These are phyloP conservation scores for Amyelois transitella DNA, from an alignment of 1,140 invertebrate species.

Conservation along the genomic window DNA sequence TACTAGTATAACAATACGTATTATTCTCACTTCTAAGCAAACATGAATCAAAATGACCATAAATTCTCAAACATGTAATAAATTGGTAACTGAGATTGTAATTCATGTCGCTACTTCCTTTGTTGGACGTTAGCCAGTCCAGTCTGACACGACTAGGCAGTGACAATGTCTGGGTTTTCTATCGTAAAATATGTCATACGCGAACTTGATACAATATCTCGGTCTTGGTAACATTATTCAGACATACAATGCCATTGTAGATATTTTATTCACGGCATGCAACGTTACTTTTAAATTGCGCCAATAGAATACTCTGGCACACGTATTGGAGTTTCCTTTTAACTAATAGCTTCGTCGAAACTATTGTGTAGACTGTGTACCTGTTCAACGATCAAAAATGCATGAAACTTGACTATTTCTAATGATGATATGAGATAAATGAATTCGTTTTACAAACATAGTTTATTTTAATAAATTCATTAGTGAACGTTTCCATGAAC, in stretches of 20 bases:
- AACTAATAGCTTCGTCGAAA: no score
- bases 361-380: no score
- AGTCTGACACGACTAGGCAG: neutral
- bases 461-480: no score
- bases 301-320: neutral
- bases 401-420: no score
- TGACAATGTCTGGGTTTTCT: neutral
- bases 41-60: no score
- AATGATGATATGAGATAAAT: no score
- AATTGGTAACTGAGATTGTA: neutral
- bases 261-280: neutral
- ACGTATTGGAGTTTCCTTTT: no score
- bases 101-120: constrained; percentile 9
- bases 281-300: neutral
- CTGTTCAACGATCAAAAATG: no score
- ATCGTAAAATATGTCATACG: constrained; percentile 1
- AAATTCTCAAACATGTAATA: neutral
- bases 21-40: no score
- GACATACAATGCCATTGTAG: neutral
- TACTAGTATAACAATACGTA: no score
- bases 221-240: neutral
- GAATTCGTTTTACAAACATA: no score
- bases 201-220: neutral
- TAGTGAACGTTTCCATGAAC: no score
- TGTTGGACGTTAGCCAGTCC: constrained; percentile 17